These are phyloP conservation scores for Pseudococcus longispinus DNA, from an alignment of 2,888 invertebrate species.

Conservation along the genomic window DNA sequence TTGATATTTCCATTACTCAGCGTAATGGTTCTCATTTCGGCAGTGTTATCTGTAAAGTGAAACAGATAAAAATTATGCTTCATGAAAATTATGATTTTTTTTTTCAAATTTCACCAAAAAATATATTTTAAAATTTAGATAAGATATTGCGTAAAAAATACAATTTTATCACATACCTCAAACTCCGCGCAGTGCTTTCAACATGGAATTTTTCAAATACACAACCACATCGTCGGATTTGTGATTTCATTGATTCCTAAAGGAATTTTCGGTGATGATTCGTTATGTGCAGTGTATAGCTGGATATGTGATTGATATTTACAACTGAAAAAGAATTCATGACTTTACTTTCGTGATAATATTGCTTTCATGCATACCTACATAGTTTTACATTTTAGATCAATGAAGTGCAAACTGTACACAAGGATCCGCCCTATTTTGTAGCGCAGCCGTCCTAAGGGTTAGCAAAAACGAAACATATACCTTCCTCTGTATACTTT, in stretches of 20 bases:
- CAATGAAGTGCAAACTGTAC: conserved; percentile 33
- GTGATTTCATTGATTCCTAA: conserved; percentile 17
- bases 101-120: not conserved
- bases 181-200: not conserved
- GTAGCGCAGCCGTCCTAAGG: not conserved
- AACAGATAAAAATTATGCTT: not conserved
- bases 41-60: conserved; percentile 8
- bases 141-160: not conserved
- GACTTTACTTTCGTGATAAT: conserved; percentile 1
- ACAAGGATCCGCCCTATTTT: conserved; percentile 37
- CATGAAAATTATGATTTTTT: not conserved
- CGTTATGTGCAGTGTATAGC: not conserved
- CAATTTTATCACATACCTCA: not conserved
- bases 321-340: conserved; percentile 38
- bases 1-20: conserved; percentile 5
- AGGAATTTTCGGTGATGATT: not conserved
- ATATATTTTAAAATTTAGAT: not conserved
- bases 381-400: conserved; percentile 25
- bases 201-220: not conserved
- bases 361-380: conserved; percentile 21
- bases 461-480: not conserved
- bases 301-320: conserved; percentile 8
- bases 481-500: not conserved
- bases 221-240: not conserved
- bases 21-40: conserved; percentile 38